These are phyloP conservation scores for Laspeyria flexula DNA, from an alignment of 2,888 invertebrate species.

Conservation along the genomic window DNA sequence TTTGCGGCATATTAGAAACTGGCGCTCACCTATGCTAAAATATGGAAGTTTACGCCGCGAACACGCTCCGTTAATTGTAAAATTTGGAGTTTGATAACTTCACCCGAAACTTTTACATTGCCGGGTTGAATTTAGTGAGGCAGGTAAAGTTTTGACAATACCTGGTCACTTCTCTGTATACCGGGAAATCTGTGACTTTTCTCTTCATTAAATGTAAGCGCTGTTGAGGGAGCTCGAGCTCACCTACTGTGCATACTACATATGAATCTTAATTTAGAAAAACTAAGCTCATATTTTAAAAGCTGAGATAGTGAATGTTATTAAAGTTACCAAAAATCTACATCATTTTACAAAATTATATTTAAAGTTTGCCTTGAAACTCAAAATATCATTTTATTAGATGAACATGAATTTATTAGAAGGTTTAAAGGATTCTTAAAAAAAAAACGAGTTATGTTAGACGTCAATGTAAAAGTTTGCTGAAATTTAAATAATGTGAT, in stretches of 20 bases:
- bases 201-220: conserved; percentile 31
- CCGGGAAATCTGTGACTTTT: conserved; percentile 31
- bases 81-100: conserved; percentile 74
- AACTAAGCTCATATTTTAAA: conserved; percentile 16
- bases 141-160: conserved; percentile 58
- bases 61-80: conserved; percentile 71
- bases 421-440: too few relatives aligned
- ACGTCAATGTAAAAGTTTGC: too few relatives aligned
- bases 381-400: too few relatives aligned
- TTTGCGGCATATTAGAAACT: conserved; percentile 69
- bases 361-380: too few relatives aligned
- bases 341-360: too few relatives aligned
- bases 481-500: too few relatives aligned
- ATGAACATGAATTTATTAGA: too few relatives aligned
- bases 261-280: conserved; percentile 21
- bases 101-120: conserved; percentile 45
- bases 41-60: conserved; percentile 62
- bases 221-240: conserved; percentile 3
- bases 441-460: too few relatives aligned
- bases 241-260: conserved; percentile 4
- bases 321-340: background rate
- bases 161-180: conserved; percentile 50
- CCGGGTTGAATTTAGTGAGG: conserved; percentile 46
- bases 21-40: conserved; percentile 70
- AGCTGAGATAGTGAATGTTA: background rate